These are phyloP conservation scores for Chironomus striatipennis DNA, from an alignment of 1,140 invertebrate species.

Conservation along the genomic window DNA sequence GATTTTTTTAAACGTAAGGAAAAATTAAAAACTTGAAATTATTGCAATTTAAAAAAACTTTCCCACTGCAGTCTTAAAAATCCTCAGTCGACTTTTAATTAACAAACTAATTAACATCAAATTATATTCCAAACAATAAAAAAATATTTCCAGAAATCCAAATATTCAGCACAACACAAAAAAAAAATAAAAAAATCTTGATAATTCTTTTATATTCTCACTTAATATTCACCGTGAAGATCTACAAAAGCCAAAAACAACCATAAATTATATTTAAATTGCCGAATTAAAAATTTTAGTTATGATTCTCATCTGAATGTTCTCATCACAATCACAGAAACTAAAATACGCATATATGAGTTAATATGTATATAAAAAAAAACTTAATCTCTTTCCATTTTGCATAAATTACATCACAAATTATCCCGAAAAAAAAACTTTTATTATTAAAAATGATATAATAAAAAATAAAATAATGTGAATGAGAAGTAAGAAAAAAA, in stretches of 20 bases:
- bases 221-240: too few species aligned
- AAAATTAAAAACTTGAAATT: too few species aligned
- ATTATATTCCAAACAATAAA: too few species aligned
- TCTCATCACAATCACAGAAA: too few species aligned
- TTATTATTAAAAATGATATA: neutral
- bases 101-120: too few species aligned
- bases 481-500: too few species aligned
- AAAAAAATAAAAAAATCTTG: neutral
- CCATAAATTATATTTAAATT: constrained; percentile 21
- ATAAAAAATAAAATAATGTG: neutral
- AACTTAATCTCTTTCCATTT: neutral
- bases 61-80: too few species aligned
- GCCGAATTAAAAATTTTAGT: constrained; percentile 18
- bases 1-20: too few species aligned
- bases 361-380: neutral
- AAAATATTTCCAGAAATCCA: neutral
- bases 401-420: constrained; percentile 21
- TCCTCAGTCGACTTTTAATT: too few species aligned
- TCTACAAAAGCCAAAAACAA: too few species aligned
- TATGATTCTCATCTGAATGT: neutral
- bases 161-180: neutral
- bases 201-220: neutral
- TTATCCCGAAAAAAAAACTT: neutral
- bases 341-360: neutral
- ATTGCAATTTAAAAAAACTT: too few species aligned